Percentiles rank a stretch among this genome's conserved stretches.
Conservation (phyloP, 2,113 vertebrate species). For the Pomatostomus ruficeps region DNA sequence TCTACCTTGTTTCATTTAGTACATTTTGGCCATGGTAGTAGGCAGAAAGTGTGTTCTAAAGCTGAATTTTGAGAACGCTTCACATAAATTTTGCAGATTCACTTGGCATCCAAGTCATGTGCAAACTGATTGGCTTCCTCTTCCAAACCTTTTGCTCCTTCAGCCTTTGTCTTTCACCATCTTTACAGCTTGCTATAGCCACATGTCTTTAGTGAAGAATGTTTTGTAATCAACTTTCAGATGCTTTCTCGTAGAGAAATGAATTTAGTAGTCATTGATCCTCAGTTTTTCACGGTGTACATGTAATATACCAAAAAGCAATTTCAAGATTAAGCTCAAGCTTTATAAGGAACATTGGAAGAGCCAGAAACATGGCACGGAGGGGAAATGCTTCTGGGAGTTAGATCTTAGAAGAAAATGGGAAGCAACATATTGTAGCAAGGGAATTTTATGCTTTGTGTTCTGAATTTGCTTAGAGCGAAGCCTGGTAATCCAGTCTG, state of each 20-base stretch:
- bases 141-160: not conserved
- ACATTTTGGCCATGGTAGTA: not conserved
- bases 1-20: not conserved
- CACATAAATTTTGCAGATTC: not conserved
- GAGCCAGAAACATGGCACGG: not conserved
- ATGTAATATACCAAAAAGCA: not conserved
- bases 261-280: fast-evolving
- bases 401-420: not conserved
- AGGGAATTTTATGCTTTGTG: not conserved
- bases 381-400: not conserved
- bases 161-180: not conserved
- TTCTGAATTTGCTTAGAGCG: not conserved
- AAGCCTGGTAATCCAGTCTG: not conserved
- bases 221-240: not conserved
- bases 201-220: not conserved
- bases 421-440: not conserved
- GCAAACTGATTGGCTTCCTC: not conserved
- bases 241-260: not conserved
- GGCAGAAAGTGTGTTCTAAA: not conserved
- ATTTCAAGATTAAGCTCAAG: not conserved
- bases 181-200: not conserved
- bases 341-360: not conserved
- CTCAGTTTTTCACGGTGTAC: not conserved
- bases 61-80: not conserved
- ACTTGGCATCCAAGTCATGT: not conserved